Percentiles rank a stretch among this genome's conserved stretches.
Evolutionary conservation across 2,888 invertebrate genomes (phyloP).

Genomic region (Sicus ferrugineus): DNA sequence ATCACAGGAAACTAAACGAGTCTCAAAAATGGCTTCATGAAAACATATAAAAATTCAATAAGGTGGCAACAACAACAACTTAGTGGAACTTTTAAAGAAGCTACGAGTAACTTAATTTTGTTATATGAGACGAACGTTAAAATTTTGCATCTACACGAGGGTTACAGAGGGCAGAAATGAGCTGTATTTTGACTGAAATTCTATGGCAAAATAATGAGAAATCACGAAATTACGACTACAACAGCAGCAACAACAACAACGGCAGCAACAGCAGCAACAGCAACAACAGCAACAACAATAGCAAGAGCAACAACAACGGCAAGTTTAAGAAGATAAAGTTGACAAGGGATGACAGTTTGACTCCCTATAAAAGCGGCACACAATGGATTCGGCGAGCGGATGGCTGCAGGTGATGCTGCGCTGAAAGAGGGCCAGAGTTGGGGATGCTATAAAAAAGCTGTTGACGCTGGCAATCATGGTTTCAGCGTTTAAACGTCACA

Average conservation of each 20-base stretch:
- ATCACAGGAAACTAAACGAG: not conserved
- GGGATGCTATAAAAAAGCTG: conserved; percentile 4
- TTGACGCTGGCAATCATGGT: conserved; percentile 17
- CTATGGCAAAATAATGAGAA: not conserved
- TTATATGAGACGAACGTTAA: too few relatives aligned
- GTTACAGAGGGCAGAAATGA: not conserved
- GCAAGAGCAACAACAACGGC: not conserved
- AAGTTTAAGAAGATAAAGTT: conserved; percentile 4
- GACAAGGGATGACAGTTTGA: conserved; percentile 29
- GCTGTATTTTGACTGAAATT: not conserved
- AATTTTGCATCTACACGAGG: not conserved
- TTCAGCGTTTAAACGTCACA: conserved; percentile 19
- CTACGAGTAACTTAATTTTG: too few relatives aligned
- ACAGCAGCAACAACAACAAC: not conserved
- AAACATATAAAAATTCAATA: not conserved
- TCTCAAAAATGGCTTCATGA: not conserved
- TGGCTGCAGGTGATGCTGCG: not conserved
- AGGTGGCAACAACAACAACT: not conserved
- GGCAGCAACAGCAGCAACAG: not conserved
- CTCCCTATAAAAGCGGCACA: conserved; percentile 1
- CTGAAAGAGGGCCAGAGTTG: not conserved
- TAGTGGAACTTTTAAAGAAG: not conserved
- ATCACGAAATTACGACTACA: not conserved
- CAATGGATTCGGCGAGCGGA: not conserved
- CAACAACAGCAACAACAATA: not conserved